Base-by-base conservation (phyloP, 2,113 vertebrate species). In the Grammomys dolichurus region DNA sequence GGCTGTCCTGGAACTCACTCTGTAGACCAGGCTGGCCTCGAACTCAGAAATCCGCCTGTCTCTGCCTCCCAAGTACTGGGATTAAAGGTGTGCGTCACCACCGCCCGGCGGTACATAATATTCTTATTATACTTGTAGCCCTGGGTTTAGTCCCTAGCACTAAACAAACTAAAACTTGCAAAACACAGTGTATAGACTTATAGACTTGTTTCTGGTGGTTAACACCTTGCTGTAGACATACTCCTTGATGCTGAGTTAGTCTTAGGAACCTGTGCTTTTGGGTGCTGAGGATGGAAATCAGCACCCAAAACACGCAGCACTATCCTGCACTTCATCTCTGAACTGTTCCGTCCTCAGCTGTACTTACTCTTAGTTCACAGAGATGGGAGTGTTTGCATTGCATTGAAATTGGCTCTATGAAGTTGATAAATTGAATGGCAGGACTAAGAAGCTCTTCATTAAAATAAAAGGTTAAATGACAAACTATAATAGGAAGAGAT, bases 381-480 rank as follows among this genome's bases (percentile, higher is more conserved):
- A 43, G 28, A 33, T 19, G 5, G 22, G 58, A 36, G 43, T 65
- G 9, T 91, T 89, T 93, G 16, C 90, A 54, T 92, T 88, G 76
- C 36, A 69, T 88, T 63, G 36, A 92, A 33, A 92, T 86, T 92
- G 81, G 67, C 5, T 56, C 31, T 22, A 31, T 60, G 91, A 87
- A 54, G 36, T 73, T 46, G 51, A 77, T 91, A 81, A 78, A 63
- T 82, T n/a, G 6, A 90, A 88, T n/a, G 84, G 51, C 2, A 70
- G 93, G 84, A 84, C 93, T 82, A 76, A 72, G 4, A 91, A 91
- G 60, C 33, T 92, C 56, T 90, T 92, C 2, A 82, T 93, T 17
- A 60, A 9, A 80, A 89, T 77, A 82, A n/a, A 81, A 19, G 54
- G 13, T 65, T 7, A 58, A 87, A 87, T 92, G 40, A 4, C 10